phyloP scores from a whole-genome alignment of 2,797 vertebrate genomes.

The Rhincodon typus region DNA sequence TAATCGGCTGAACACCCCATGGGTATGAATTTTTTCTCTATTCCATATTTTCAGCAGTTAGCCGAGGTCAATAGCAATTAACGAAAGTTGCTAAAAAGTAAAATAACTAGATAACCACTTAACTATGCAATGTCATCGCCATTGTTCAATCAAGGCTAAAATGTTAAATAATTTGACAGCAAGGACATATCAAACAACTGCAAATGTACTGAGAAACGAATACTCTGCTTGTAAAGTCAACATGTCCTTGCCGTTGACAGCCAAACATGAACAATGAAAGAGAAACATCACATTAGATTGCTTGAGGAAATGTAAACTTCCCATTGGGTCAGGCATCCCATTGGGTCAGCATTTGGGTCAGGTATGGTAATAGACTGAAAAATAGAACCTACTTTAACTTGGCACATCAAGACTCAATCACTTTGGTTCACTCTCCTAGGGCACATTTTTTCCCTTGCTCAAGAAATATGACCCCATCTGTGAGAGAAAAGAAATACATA shows the following conservation, averaged over 20 bases:
- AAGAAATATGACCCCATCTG: slow-evolving; percentile 17
- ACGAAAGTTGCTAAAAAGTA: not conserved
- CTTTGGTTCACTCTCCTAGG: slow-evolving; percentile 22
- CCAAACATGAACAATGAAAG: slow-evolving; percentile 32
- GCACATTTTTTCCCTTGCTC: slow-evolving; percentile 14
- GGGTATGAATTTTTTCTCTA: not conserved
- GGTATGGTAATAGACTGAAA: slow-evolving; percentile 15
- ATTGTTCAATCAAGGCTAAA: slow-evolving; percentile 23
- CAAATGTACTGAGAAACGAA: not conserved
- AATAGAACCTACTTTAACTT: slow-evolving; percentile 29
- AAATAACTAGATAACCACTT: not conserved
- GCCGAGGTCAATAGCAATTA: not conserved
- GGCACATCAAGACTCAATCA: slow-evolving; percentile 24
- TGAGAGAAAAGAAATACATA: not conserved
- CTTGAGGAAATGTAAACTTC: slow-evolving; percentile 30
- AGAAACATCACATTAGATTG: slow-evolving; percentile 27
- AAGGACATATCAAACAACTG: slow-evolving; percentile 26
- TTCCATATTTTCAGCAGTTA: not conserved
- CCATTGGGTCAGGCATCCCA: not conserved
- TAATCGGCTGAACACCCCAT: not conserved
- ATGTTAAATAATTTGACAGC: not conserved
- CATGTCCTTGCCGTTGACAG: slow-evolving; percentile 31
- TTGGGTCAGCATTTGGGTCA: not conserved
- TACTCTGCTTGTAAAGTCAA: not conserved
- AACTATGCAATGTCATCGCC: not conserved